phyloP scores from a whole-genome alignment of 1,140 invertebrate species.

The Oedothorax gibbosus region DNA sequence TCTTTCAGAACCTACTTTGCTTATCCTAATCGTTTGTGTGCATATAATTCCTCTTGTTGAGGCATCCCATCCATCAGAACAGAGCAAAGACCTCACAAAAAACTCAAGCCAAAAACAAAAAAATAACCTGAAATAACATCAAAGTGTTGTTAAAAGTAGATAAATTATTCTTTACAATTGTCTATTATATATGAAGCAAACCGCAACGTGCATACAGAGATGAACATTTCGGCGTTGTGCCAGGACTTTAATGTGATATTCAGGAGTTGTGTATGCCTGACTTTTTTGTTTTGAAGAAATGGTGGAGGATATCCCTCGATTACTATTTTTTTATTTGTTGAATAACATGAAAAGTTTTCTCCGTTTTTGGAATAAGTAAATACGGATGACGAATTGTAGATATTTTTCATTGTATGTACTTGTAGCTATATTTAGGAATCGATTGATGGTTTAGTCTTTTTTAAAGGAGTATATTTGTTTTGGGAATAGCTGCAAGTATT shows the following conservation, averaged over 20 bases:
- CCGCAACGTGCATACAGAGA: conserved; percentile 1
- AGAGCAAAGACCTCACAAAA: conserved; percentile 14
- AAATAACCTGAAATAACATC: neutral
- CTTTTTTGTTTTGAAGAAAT: neutral
- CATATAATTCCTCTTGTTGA: conserved; percentile 10
- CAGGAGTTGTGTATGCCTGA: neutral
- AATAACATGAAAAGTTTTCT: no score
- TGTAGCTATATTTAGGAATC: no score
- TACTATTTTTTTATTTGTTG: no score
- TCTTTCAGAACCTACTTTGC: conserved; percentile 20
- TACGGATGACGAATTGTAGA: no score
- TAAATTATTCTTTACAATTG: conserved; percentile 11
- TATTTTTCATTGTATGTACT: no score
- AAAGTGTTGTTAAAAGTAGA: conserved; percentile 25
- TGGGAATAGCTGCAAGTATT: no score
- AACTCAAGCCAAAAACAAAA: conserved; percentile 5
- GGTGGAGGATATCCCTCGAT: no score
- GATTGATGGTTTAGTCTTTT: no score
- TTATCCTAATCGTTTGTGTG: conserved; percentile 39
- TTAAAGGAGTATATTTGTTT: no score
- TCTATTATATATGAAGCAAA: neutral
- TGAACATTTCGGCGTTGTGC: conserved; percentile 24
- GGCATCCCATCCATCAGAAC: conserved; percentile 12
- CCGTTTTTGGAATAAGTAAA: no score
- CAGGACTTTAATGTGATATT: conserved; percentile 25